These are phyloP conservation scores for Paratilapia polleni DNA, from an alignment of 2,113 vertebrate species.

Conservation along the genomic window DNA sequence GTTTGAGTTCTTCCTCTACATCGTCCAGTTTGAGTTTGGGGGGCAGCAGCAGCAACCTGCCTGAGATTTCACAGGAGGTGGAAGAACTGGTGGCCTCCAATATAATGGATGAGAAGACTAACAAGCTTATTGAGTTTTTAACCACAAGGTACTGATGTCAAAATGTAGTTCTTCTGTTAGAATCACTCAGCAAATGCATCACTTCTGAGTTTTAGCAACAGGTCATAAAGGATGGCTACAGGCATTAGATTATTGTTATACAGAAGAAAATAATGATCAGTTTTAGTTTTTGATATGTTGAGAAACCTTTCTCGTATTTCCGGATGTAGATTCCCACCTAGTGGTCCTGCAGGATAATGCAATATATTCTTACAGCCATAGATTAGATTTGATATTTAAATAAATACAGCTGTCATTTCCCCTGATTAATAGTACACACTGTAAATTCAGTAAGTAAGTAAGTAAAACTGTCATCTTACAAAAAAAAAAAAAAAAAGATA, in stretches of 20 bases:
- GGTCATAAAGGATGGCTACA: neutral
- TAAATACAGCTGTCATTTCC: neutral
- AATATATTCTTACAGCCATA: neutral
- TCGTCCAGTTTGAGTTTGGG: slow-evolving; percentile 96
- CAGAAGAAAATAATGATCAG: neutral
- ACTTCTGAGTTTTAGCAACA: neutral
- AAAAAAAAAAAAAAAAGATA: neutral
- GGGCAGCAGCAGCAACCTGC: slow-evolving; percentile 91
- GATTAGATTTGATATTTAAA: neutral
- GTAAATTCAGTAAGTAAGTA: slow-evolving; percentile 6
- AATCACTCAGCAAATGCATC: neutral
- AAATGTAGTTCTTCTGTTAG: neutral
- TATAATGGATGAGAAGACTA: slow-evolving; percentile 89
- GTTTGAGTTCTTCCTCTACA: slow-evolving; percentile 94
- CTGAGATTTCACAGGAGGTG: slow-evolving; percentile 90
- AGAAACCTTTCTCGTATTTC: neutral
- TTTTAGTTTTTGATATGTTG: neutral
- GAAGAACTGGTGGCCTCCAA: slow-evolving; percentile 86
- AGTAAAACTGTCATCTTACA: neutral
- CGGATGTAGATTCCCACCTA: slow-evolving; percentile 54
- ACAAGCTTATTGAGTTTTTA: slow-evolving; percentile 96
- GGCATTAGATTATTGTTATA: neutral
- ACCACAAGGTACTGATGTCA: slow-evolving; percentile 87
- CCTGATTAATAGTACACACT: neutral
- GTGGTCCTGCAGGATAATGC: slow-evolving; percentile 48